phyloP scores from a whole-genome alignment of 1,140 invertebrate genomes.

The Polyergus mexicanus region DNA sequence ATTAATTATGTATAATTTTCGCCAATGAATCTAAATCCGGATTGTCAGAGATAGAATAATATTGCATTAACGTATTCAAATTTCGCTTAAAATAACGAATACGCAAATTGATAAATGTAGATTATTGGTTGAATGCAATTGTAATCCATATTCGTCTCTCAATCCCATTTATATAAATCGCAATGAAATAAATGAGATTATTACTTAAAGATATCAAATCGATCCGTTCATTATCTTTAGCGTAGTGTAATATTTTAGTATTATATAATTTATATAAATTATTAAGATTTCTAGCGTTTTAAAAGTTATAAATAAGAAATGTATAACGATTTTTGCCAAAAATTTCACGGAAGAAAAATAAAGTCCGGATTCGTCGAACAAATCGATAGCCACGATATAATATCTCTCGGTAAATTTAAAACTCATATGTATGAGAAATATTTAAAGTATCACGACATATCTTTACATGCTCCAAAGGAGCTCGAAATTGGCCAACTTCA shows the following conservation, averaged over 20 bases:
- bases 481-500: not conserved
- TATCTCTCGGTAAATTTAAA: not conserved
- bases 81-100: not conserved
- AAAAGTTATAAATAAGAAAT: not conserved
- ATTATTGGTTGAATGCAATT: not conserved
- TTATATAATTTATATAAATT: too few species aligned
- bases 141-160: not conserved
- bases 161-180: not conserved
- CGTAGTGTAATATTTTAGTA: too few species aligned
- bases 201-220: not conserved
- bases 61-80: conserved; percentile 9
- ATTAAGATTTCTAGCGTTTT: not conserved
- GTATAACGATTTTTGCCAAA: not conserved
- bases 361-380: not conserved
- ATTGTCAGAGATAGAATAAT: not conserved
- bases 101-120: not conserved
- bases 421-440: not conserved
- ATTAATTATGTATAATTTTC: conserved; percentile 31
- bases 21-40: not conserved
- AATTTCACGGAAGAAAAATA: not conserved
- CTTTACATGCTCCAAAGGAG: not conserved
- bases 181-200: not conserved
- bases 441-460: conserved; percentile 17
- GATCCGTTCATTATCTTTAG: not conserved
- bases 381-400: not conserved